Evolutionary conservation across 1,140 invertebrate genomes (phyloP).

Genomic region (Protaetia brevitarsis): DNA sequence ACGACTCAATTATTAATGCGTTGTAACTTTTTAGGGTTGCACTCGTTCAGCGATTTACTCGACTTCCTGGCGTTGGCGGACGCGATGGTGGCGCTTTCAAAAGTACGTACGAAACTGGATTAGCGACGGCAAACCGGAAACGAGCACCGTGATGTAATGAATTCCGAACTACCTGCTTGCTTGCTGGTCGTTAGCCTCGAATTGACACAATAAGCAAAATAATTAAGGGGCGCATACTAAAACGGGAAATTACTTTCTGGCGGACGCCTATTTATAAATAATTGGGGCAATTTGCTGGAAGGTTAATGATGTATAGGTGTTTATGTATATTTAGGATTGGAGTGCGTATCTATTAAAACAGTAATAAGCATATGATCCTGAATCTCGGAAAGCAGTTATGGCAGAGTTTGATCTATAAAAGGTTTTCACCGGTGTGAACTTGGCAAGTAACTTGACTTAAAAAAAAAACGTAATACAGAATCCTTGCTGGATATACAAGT

Average conservation of each 20-base stretch:
- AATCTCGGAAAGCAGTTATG: too few species aligned
- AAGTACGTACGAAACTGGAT: background rate
- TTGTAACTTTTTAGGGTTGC: background rate
- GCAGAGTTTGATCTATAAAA: too few species aligned
- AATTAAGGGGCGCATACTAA: background rate
- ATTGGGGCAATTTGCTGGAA: background rate
- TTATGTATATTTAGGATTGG: too few species aligned
- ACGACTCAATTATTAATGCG: slow-evolving; percentile 6
- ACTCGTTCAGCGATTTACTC: background rate
- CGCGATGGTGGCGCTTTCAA: background rate
- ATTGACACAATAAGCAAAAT: background rate
- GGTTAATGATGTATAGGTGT: too few species aligned
- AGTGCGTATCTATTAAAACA: too few species aligned
- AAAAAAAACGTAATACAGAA: too few species aligned
- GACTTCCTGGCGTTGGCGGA: too few species aligned
- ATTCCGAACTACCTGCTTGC: background rate
- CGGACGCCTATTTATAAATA: background rate
- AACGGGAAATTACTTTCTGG: background rate
- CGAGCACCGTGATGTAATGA: background rate
- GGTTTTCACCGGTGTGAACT: too few species aligned
- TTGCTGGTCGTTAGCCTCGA: background rate
- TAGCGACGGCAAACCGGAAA: background rate
- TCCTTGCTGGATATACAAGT: too few species aligned
- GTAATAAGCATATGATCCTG: too few species aligned
- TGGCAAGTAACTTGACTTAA: too few species aligned